These are phyloP conservation scores for Erythrolamprus reginae DNA, from an alignment of 2,113 vertebrate species.

Conservation along the genomic window DNA sequence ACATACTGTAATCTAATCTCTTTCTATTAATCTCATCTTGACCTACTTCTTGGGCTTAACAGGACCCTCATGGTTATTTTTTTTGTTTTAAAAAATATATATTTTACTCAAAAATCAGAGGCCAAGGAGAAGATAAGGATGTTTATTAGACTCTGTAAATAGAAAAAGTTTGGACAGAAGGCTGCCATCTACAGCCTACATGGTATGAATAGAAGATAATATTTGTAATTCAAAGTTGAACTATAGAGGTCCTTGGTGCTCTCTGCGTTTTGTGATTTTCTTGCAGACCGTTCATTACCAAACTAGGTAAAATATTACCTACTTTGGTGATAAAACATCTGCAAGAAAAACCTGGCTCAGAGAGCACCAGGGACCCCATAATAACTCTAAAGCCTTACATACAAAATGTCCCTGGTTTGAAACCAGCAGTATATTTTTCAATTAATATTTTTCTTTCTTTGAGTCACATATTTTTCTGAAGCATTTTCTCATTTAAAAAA, in stretches of 20 bases:
- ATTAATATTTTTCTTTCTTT: background rate
- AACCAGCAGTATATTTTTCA: background rate
- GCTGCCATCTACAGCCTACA: background rate
- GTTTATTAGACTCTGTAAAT: background rate
- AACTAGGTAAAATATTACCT: background rate
- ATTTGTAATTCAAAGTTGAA: background rate
- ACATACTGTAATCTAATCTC: background rate
- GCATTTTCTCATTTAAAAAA: background rate
- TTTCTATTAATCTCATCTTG: background rate
- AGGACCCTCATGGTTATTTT: background rate
- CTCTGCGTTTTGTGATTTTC: background rate
- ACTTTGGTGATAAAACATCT: background rate
- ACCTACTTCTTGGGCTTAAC: background rate
- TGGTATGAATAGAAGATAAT: no score
- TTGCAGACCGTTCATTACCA: background rate
- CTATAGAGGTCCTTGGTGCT: background rate
- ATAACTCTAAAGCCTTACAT: background rate
- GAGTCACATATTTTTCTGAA: background rate
- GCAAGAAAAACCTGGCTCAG: background rate
- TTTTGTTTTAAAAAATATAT: background rate
- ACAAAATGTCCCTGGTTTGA: background rate
- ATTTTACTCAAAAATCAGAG: background rate
- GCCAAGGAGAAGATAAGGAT: background rate
- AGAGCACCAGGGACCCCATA: background rate
- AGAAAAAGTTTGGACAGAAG: background rate